Evolutionary conservation across 2,797 vertebrate genomes (phyloP).

Genomic region (Orestias chungarensis): DNA sequence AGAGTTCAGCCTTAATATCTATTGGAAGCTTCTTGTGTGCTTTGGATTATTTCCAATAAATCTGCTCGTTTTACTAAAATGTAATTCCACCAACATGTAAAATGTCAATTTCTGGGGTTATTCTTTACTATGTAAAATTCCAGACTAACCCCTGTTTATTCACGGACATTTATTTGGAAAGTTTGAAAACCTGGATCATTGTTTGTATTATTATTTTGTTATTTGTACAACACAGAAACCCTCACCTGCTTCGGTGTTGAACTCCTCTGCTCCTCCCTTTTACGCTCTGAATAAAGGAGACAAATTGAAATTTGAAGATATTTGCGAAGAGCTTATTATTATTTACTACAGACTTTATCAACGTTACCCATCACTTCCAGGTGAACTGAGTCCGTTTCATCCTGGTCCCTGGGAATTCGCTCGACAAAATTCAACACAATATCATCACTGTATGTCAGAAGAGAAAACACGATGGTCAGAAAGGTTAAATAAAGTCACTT

Average conservation of each 20-base stretch:
- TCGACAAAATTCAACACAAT: conserved; percentile 76
- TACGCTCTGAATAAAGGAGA: conserved; percentile 29
- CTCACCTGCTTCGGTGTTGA: conserved; percentile 67
- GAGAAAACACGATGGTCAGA: conserved; percentile 68
- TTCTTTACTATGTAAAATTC: not conserved
- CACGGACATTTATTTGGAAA: not conserved
- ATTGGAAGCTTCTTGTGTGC: too few species aligned
- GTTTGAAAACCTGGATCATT: not conserved
- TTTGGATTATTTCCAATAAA: too few species aligned
- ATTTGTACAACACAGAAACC: too few species aligned
- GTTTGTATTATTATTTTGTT: too few species aligned
- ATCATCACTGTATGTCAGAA: conserved; percentile 77
- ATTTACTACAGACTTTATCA: not conserved
- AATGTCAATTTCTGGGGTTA: not conserved
- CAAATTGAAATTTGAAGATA: conserved; percentile 11
- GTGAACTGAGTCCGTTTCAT: conserved; percentile 55
- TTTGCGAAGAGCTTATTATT: not conserved
- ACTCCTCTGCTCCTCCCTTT: conserved; percentile 43
- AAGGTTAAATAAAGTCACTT: conserved; percentile 64
- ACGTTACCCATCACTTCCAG: conserved; percentile 64
- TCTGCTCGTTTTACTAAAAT: not conserved
- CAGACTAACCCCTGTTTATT: not conserved
- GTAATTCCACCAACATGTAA: not conserved
- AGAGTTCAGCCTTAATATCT: too few species aligned
- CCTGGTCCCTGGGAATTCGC: conserved; percentile 57